Evolutionary conservation across 2,797 vertebrate species (phyloP), one percentile per base, ranked within the genome.

Genomic region (Galagoides demidoff): DNA sequence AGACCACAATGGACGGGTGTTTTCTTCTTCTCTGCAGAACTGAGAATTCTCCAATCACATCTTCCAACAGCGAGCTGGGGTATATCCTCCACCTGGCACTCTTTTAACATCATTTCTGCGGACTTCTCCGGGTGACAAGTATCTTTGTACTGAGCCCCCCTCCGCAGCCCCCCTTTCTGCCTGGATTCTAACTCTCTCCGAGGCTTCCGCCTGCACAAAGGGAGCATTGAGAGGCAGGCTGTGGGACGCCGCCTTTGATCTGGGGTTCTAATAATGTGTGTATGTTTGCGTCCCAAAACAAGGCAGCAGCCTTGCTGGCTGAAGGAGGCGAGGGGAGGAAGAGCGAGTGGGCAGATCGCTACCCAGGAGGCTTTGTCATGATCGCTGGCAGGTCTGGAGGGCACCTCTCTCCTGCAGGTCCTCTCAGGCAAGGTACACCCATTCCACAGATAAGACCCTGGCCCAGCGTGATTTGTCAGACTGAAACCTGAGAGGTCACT

Each of bases 251-350:
- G 95, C 98, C 98, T 98, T 98, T 98, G 99, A 99, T 99, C 98
- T 98, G 96, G 96, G 98, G 97, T 98, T 99, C 98, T 98, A 98
- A 99, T 99, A 99, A 99, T 98, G 98, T 98, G 98, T 99, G 99
- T 98, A 98, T 98, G 98, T 99, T 99, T 99, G 99, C 98, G 98
- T 99, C 99, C 99, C 98, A 97, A 98, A 99, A 99, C 99, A 99
- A 98, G 99, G 98, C 97, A 96, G 98, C 98, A 97, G 98, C 97
- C 98, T 97, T 96, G 95, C 97, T 96, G 89, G 94, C 97, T 96
- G 86, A 76, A 64, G 84, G 97, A 96, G 91, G 94, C 89, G 5
- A 92, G 78, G 59, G 39, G 64, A 82, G 78, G 94, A 96, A 93
- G 96, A 97, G 97, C 89, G 83, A 34, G 93, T 52, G 43, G 17